Evolutionary conservation across 2,888 invertebrate genomes (phyloP).

Genomic region (Pheosia tremula): DNA sequence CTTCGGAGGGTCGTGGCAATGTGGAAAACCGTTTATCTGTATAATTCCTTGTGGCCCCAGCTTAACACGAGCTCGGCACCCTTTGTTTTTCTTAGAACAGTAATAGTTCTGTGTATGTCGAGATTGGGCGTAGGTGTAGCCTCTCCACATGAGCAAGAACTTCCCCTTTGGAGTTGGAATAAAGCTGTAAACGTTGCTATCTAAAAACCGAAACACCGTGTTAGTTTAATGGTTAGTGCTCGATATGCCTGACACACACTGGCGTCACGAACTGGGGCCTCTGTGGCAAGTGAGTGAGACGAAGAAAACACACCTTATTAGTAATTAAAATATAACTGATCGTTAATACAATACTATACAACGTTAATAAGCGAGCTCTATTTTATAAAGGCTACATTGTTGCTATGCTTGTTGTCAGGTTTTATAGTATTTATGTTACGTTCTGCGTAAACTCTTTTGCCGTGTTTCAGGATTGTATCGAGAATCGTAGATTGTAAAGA

Average conservation of each 20-base stretch:
- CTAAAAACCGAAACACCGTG: not conserved
- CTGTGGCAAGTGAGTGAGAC: too few species aligned
- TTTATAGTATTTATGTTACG: too few species aligned
- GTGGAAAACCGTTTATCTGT: not conserved
- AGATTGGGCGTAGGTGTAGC: conserved; percentile 24
- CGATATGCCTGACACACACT: not conserved
- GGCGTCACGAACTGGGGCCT: too few species aligned
- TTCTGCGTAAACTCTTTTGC: too few species aligned
- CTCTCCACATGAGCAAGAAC: conserved; percentile 19
- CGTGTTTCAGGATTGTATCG: too few species aligned
- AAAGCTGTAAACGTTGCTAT: not conserved
- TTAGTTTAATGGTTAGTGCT: not conserved
- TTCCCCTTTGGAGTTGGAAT: conserved; percentile 20
- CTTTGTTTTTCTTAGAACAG: conserved; percentile 21
- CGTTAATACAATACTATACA: too few species aligned
- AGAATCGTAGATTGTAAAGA: too few species aligned
- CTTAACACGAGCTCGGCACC: conserved; percentile 43
- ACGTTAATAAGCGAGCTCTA: too few species aligned
- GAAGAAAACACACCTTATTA: too few species aligned
- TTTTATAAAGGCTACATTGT: too few species aligned
- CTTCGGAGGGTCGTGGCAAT: not conserved
- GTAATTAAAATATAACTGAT: too few species aligned
- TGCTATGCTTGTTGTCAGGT: too few species aligned
- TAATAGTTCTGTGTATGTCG: conserved; percentile 13
- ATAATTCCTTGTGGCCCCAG: conserved; percentile 29